A percentile compares a stretch with the other conserved stretches of the same genome.
Evolutionary conservation across 2,113 vertebrate species (phyloP).

Genomic region (Chaetodon auriga): DNA sequence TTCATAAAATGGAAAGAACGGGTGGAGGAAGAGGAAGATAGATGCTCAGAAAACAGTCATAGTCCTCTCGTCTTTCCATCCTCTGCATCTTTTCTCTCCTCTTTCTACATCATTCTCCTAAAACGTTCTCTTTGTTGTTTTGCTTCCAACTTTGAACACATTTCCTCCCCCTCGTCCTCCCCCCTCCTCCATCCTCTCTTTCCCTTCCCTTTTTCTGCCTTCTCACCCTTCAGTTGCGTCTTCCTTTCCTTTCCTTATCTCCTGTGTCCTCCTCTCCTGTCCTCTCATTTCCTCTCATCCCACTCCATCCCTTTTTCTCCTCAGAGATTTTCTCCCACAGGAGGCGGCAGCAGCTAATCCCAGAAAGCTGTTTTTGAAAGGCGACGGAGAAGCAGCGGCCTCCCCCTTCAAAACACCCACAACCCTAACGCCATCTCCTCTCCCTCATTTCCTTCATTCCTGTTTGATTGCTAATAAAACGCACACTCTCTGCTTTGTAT

Average conservation of each 20-base stretch:
- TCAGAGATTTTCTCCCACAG: conserved; percentile 54
- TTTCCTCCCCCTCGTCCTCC: neutral
- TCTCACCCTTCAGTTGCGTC: neutral
- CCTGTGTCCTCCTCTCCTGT: neutral
- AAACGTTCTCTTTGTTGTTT: neutral
- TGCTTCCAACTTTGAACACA: neutral
- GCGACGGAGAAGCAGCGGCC: conserved; percentile 11
- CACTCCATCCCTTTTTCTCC: conserved; percentile 37
- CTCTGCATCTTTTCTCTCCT: no score
- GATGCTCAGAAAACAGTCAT: no score
- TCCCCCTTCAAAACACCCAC: conserved; percentile 20
- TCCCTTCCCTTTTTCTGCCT: neutral
- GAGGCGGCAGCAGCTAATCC: conserved; percentile 52
- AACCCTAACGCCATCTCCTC: neutral
- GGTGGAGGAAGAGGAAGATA: no score
- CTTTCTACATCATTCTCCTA: no score
- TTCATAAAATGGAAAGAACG: no score
- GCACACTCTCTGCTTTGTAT: conserved; percentile 6
- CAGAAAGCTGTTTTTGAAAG: conserved; percentile 53
- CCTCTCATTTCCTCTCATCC: conserved; percentile 42
- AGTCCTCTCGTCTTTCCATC: no score
- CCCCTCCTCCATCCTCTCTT: neutral
- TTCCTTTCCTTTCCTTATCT: neutral
- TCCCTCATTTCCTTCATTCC: neutral
- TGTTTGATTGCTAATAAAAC: conserved; percentile 16